Evolutionary conservation across 2,797 vertebrate species (phyloP).

Genomic region (Microctenopoma lineatum): DNA sequence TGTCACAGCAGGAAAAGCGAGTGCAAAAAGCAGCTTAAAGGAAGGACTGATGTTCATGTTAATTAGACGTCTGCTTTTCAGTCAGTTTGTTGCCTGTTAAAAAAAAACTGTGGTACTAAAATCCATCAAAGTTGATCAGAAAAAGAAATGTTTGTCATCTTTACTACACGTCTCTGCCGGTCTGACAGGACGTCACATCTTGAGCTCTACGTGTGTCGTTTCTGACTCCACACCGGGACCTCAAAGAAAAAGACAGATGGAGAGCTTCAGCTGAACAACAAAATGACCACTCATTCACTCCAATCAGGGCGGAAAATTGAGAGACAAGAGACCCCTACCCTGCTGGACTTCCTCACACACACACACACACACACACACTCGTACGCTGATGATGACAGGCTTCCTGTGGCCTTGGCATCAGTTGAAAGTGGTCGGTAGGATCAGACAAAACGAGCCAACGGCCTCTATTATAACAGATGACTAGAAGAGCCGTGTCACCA

Average conservation of each 20-base stretch:
- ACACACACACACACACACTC: slow-evolving; percentile 41
- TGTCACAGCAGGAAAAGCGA: too few relatives aligned
- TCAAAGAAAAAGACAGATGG: slow-evolving; percentile 53
- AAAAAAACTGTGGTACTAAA: slow-evolving; percentile 6
- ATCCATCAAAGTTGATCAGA: not conserved
- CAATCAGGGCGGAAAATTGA: slow-evolving; percentile 99
- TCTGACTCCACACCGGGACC: slow-evolving; percentile 44
- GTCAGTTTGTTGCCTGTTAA: not conserved
- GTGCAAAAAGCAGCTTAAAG: too few relatives aligned
- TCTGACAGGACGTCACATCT: slow-evolving; percentile 71
- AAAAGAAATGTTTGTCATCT: not conserved
- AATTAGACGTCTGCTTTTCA: not conserved
- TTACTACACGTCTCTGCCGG: slow-evolving; percentile 16
- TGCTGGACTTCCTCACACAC: slow-evolving; percentile 59
- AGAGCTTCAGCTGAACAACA: slow-evolving; percentile 86
- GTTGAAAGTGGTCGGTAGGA: slow-evolving; percentile 84
- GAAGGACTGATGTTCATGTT: too few relatives aligned
- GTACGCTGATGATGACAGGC: slow-evolving; percentile 69
- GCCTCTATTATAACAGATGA: slow-evolving; percentile 83
- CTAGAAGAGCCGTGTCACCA: slow-evolving; percentile 76
- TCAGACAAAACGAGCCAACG: slow-evolving; percentile 59
- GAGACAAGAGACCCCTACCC: slow-evolving; percentile 87
- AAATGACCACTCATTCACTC: slow-evolving; percentile 88
- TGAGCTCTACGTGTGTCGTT: slow-evolving; percentile 34
- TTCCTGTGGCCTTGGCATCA: slow-evolving; percentile 81